Conservation (phyloP, 1,140 invertebrate genomes). For the Caenorhabditis briggsae region DNA sequence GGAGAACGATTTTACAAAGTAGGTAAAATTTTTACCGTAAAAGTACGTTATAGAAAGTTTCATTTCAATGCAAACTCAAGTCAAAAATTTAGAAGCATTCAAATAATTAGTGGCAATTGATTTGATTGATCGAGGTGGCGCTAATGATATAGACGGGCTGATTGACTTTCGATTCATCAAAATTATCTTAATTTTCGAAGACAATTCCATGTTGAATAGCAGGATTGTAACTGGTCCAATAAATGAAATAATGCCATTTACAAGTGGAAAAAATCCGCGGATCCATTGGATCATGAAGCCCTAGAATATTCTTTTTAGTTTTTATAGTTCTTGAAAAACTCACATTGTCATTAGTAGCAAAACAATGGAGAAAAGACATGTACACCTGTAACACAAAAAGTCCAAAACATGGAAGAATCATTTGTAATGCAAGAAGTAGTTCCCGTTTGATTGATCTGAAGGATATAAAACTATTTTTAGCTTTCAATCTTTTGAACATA, state of each 20-base stretch:
- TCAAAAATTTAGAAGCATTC: too few species aligned
- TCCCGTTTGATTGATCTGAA: not conserved
- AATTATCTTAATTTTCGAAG: not conserved
- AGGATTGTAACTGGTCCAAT: not conserved
- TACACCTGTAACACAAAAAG: not conserved
- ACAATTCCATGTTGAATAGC: slow-evolving; percentile 12
- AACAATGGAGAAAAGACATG: not conserved
- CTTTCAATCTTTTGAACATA: not conserved
- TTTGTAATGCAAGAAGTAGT: not conserved
- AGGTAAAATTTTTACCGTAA: too few species aligned
- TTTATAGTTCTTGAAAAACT: not conserved
- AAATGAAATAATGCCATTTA: not conserved
- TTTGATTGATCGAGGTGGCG: too few species aligned
- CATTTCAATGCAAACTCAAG: too few species aligned
- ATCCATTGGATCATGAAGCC: not conserved
- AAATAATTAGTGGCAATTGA: too few species aligned
- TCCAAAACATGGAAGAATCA: not conserved
- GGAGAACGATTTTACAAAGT: too few species aligned
- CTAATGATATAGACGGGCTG: too few species aligned
- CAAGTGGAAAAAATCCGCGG: not conserved
- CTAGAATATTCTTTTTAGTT: not conserved
- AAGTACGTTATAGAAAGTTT: too few species aligned
- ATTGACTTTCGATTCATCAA: too few species aligned
- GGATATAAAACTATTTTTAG: not conserved
- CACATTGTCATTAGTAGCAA: not conserved